Evolutionary conservation across 2,797 vertebrate species (phyloP).

Genomic region (Sphenodon punctatus): DNA sequence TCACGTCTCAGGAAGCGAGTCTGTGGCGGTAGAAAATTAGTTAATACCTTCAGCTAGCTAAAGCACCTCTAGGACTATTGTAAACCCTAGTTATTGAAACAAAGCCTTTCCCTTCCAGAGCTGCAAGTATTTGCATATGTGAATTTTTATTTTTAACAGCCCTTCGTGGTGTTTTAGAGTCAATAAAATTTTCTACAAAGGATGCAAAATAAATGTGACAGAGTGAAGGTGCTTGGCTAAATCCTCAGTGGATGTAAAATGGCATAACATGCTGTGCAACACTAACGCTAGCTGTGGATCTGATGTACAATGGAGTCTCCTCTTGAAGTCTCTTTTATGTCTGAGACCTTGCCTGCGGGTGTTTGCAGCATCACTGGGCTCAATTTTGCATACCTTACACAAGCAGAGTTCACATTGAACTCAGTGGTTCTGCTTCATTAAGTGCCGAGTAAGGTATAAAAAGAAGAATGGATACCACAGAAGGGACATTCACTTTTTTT

Average conservation of each 20-base stretch:
- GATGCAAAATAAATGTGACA: neutral
- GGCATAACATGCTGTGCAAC: neutral
- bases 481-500: neutral
- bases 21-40: neutral
- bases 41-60: neutral
- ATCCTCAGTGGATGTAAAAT: neutral
- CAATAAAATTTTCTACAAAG: neutral
- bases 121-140: neutral
- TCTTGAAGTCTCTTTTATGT: neutral
- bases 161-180: neutral
- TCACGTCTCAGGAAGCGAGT: neutral
- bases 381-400: neutral
- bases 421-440: neutral
- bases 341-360: neutral
- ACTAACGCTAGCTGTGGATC: neutral
- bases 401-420: neutral
- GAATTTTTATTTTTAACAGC: neutral
- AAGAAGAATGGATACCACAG: neutral
- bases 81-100: neutral
- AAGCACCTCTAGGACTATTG: neutral
- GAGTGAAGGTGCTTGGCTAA: neutral
- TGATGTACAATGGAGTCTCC: neutral
- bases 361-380: neutral
- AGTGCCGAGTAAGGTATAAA: neutral
- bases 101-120: neutral